Evolutionary conservation across 2,888 invertebrate species (phyloP).

Genomic region (Latrodectus elegans): DNA sequence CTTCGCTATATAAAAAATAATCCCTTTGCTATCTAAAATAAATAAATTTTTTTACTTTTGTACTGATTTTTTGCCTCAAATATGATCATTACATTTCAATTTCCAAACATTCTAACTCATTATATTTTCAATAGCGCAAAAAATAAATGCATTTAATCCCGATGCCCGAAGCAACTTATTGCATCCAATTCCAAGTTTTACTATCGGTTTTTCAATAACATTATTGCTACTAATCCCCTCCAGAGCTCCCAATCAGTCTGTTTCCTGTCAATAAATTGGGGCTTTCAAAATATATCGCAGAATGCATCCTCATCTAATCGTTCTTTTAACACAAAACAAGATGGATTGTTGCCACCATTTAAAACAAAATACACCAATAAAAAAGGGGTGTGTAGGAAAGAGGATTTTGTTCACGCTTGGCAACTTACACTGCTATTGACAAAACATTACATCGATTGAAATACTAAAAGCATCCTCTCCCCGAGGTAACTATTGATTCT

Average conservation of each 20-base stretch:
- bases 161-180: too few relatives aligned
- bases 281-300: constrained; percentile 21
- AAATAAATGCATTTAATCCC: too few relatives aligned
- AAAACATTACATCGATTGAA: constrained; percentile 60
- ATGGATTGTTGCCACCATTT: constrained; percentile 38
- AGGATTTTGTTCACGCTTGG: constrained; percentile 39
- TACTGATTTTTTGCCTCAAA: too few relatives aligned
- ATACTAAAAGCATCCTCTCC: constrained; percentile 45
- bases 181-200: not conserved
- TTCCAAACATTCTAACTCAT: too few relatives aligned
- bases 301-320: constrained; percentile 44
- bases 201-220: constrained; percentile 58
- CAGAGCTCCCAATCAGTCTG: constrained; percentile 29
- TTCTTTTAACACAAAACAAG: constrained; percentile 55
- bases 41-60: too few relatives aligned
- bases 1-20: too few relatives aligned
- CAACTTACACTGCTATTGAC: constrained; percentile 53
- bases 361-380: constrained; percentile 40
- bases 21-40: too few relatives aligned
- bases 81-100: too few relatives aligned
- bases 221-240: constrained; percentile 46
- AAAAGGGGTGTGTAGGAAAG: not conserved
- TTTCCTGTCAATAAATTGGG: constrained; percentile 45
- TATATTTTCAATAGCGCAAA: too few relatives aligned
- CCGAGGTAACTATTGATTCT: constrained; percentile 29